Percentiles rank a stretch among this genome's conserved stretches.
Conservation (phyloP, 2,797 vertebrate genomes). For the Danionella dracula region DNA sequence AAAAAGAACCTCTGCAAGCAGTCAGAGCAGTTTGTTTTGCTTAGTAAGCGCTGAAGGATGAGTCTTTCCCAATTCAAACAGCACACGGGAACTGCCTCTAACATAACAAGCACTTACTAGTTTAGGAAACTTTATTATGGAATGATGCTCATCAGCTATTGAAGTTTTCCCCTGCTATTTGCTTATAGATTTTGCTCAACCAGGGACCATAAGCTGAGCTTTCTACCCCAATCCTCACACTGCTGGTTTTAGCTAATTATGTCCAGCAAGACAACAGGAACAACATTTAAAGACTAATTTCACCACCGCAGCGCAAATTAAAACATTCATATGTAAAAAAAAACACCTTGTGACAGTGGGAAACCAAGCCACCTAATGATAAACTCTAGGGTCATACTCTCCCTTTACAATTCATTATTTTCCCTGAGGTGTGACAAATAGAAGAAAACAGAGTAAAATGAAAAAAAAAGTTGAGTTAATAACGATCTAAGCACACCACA, state of each 20-base stretch:
- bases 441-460: constrained; percentile 32
- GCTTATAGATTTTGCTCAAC: constrained; percentile 5
- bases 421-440: constrained; percentile 31
- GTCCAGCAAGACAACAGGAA: constrained; percentile 39
- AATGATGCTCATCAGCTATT: constrained; percentile 15
- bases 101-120: background rate
- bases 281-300: constrained; percentile 15
- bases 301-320: background rate
- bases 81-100: background rate
- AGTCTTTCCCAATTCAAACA: background rate
- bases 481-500: constrained; percentile 55
- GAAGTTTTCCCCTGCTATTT: background rate
- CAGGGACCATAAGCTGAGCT: background rate
- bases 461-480: constrained; percentile 58
- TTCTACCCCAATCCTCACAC: constrained; percentile 25
- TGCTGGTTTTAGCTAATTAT: constrained; percentile 48
- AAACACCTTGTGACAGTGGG: constrained; percentile 26
- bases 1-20: background rate
- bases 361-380: constrained; percentile 24
- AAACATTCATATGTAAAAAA: constrained; percentile 8
- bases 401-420: constrained; percentile 56
- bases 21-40: constrained; percentile 6
- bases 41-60: background rate
- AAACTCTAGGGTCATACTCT: constrained; percentile 47
- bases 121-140: constrained; percentile 12